Percentiles rank a stretch among this genome's conserved stretches.
phyloP scores from a whole-genome alignment of 2,797 vertebrate species.

The Bufotes viridis region DNA sequence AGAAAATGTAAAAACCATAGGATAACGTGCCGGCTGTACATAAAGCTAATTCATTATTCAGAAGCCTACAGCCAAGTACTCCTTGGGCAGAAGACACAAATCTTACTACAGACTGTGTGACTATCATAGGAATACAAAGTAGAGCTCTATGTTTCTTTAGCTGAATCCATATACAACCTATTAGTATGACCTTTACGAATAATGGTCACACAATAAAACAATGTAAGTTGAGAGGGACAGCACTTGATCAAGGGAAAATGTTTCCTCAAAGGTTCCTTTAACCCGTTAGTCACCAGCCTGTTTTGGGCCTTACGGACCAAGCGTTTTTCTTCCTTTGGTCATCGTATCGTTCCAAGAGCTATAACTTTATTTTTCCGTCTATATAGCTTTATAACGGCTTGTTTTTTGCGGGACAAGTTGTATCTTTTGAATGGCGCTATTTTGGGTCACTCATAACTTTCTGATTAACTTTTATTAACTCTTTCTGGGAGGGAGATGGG shows the following conservation, averaged over 20 bases:
- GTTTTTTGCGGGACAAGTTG: too few relatives aligned
- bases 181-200: not conserved
- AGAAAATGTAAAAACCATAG: slow-evolving; percentile 37
- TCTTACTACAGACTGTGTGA: not conserved
- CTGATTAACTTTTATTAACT: too few relatives aligned
- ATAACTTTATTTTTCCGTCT: too few relatives aligned
- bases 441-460: too few relatives aligned
- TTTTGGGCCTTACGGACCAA: too few relatives aligned
- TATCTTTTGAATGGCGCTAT: too few relatives aligned
- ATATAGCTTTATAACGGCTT: too few relatives aligned
- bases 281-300: too few relatives aligned
- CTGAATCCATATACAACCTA: not conserved
- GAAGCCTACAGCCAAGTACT: not conserved
- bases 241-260: not conserved
- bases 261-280: too few relatives aligned
- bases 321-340: too few relatives aligned
- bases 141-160: not conserved
- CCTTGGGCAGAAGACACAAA: not conserved
- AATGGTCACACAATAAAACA: not conserved
- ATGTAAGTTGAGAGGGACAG: not conserved
- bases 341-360: too few relatives aligned
- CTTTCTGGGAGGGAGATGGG: too few relatives aligned
- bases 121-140: not conserved
- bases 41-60: slow-evolving; percentile 37
- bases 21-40: not conserved